phyloP scores from a whole-genome alignment of 2,888 invertebrate species.

The Andrena bucephala region DNA sequence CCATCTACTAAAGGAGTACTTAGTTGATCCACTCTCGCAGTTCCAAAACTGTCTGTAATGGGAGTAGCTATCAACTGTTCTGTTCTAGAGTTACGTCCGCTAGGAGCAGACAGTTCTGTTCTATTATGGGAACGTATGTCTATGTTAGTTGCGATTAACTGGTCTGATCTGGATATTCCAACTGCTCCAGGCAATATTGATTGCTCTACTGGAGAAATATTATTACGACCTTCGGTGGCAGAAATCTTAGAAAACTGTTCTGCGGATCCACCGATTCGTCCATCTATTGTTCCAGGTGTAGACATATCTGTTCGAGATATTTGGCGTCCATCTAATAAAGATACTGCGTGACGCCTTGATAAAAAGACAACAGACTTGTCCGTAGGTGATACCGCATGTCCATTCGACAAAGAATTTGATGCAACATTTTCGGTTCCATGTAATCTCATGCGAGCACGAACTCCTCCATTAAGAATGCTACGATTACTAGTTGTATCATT shows the following conservation, averaged over 20 bases:
- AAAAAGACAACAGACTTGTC: constrained; percentile 59
- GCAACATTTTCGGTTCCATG: constrained; percentile 86
- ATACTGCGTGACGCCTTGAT: constrained; percentile 38
- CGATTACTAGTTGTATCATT: constrained; percentile 84
- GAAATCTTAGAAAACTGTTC: constrained; percentile 46
- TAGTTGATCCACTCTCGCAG: constrained; percentile 53
- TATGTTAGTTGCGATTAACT: constrained; percentile 31
- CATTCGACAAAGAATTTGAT: constrained; percentile 64
- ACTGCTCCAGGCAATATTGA: constrained; percentile 42
- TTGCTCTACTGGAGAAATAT: constrained; percentile 51
- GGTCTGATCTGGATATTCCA: constrained; percentile 51
- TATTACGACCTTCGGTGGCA: constrained; percentile 43
- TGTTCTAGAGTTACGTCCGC: constrained; percentile 44
- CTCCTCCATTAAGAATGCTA: constrained; percentile 90
- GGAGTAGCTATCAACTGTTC: constrained; percentile 50
- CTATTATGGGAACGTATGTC: constrained; percentile 56
- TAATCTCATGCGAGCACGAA: constrained; percentile 89
- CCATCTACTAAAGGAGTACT: constrained; percentile 41
- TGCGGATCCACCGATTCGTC: constrained; percentile 32
- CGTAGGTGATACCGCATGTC: constrained; percentile 61
- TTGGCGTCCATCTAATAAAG: constrained; percentile 52
- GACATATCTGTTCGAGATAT: constrained; percentile 40
- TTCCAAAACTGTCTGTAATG: constrained; percentile 50
- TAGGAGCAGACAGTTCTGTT: constrained; percentile 54
- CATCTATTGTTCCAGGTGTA: constrained; percentile 30